Conservation (phyloP, 2,888 invertebrate species). For the Coleophora flavipennella region DNA sequence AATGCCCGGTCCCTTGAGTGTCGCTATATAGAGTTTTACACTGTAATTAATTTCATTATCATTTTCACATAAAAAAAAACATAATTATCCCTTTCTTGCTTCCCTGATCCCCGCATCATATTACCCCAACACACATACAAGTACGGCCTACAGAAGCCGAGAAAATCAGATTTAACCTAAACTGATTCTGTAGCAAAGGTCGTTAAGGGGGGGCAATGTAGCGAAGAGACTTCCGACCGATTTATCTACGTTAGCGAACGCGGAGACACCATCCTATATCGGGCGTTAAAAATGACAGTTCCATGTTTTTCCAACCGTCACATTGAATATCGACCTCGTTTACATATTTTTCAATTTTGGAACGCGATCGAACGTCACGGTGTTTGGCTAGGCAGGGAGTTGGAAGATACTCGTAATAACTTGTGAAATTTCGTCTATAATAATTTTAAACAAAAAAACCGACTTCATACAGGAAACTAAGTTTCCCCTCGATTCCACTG, state of each 20-base stretch:
- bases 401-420: neutral
- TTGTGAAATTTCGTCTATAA: no score
- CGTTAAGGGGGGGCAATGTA: slow-evolving; percentile 67
- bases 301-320: slow-evolving; percentile 52
- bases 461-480: no score
- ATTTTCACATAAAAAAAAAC: no score
- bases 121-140: slow-evolving; percentile 20
- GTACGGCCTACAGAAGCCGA: slow-evolving; percentile 14
- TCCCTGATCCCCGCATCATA: slow-evolving; percentile 2
- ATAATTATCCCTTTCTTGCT: no score
- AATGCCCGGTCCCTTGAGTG: no score
- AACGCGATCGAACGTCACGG: slow-evolving; percentile 33
- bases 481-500: no score
- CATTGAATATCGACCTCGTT: slow-evolving; percentile 54
- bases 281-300: slow-evolving; percentile 60
- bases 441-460: no score
- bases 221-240: slow-evolving; percentile 57
- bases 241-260: slow-evolving; percentile 36
- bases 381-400: slow-evolving; percentile 6
- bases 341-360: slow-evolving; percentile 63
- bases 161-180: slow-evolving; percentile 62
- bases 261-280: slow-evolving; percentile 23
- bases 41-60: no score
- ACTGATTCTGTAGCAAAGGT: slow-evolving; percentile 57
- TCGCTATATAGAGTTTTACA: no score